Evolutionary conservation across 2,888 invertebrate species (phyloP).

Genomic region (Dicranocentrus wangi): DNA sequence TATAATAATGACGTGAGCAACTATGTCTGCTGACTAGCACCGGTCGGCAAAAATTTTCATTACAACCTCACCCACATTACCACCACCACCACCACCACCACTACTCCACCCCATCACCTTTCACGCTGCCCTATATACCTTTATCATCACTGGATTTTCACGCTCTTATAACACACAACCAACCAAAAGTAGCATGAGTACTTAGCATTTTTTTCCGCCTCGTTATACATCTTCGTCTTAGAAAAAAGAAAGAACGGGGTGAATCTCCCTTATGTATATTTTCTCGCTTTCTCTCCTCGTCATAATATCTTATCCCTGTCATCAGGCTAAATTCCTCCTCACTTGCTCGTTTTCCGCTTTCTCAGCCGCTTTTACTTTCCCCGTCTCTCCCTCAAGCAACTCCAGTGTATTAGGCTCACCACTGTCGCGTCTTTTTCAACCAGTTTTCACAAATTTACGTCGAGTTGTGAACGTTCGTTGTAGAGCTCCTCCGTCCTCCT

Average conservation of each 20-base stretch:
- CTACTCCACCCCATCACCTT: not conserved
- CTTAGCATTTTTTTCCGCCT: not conserved
- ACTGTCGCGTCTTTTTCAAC: too few species aligned
- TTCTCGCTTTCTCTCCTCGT: conserved; percentile 18
- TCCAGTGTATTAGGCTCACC: too few species aligned
- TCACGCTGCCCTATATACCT: too few species aligned
- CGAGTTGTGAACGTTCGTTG: too few species aligned
- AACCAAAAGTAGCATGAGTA: too few species aligned
- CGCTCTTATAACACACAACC: too few species aligned
- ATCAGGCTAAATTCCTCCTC: conserved; percentile 3
- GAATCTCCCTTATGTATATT: not conserved
- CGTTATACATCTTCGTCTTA: too few species aligned
- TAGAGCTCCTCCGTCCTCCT: not conserved
- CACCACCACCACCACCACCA: too few species aligned
- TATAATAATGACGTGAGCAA: not conserved
- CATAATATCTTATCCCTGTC: conserved; percentile 20
- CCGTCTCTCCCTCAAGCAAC: conserved; percentile 20
- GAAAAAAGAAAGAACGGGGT: too few species aligned
- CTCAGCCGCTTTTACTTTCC: too few species aligned
- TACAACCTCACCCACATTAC: not conserved
- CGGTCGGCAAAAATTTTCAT: conserved; percentile 10
- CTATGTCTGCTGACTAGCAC: conserved; percentile 7
- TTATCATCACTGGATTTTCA: too few species aligned
- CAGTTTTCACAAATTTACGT: too few species aligned
- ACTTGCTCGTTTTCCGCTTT: not conserved